Conservation (phyloP, 2,797 vertebrate genomes). For the Centroberyx gerrardi region DNA sequence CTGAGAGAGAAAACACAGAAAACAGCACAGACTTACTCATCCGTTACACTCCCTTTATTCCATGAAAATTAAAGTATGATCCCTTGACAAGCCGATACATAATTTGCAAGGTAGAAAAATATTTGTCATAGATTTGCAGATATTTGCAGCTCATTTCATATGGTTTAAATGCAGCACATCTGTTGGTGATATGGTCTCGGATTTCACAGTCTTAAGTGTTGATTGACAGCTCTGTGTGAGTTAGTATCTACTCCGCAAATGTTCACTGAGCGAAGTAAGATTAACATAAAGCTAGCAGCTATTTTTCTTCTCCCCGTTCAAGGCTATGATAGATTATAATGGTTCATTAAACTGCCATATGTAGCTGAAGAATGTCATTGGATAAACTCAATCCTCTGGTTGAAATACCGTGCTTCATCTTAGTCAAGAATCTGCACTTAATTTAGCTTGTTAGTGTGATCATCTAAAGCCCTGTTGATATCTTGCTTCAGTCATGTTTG, state of each 20-base stretch:
- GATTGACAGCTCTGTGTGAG: slow-evolving; percentile 17
- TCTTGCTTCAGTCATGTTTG: too few relatives aligned
- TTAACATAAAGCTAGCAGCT: slow-evolving; percentile 10
- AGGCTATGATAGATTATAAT: neutral
- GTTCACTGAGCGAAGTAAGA: neutral
- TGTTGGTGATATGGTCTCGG: slow-evolving; percentile 1
- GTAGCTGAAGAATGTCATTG: neutral
- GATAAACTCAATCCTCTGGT: slow-evolving; percentile 3
- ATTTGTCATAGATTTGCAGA: slow-evolving; percentile 6
- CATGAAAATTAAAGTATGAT: neutral
- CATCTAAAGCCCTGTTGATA: neutral
- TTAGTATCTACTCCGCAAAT: slow-evolving; percentile 1
- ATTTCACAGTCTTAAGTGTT: slow-evolving; percentile 11
- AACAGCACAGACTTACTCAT: neutral
- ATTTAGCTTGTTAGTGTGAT: neutral
- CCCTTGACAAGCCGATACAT: neutral
- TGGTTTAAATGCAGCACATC: slow-evolving; percentile 13
- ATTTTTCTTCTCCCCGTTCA: neutral
- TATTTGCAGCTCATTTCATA: neutral
- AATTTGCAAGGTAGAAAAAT: neutral
- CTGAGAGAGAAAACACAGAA: neutral
- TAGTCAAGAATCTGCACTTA: neutral
- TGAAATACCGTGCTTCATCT: neutral
- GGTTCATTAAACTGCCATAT: neutral
- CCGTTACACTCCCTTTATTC: neutral